Percentiles rank a stretch among this genome's conserved stretches.
Evolutionary conservation across 37 sponge, comb jelly and placozoan species (phyloP).

Genomic region (Spongilla lacustris): DNA sequence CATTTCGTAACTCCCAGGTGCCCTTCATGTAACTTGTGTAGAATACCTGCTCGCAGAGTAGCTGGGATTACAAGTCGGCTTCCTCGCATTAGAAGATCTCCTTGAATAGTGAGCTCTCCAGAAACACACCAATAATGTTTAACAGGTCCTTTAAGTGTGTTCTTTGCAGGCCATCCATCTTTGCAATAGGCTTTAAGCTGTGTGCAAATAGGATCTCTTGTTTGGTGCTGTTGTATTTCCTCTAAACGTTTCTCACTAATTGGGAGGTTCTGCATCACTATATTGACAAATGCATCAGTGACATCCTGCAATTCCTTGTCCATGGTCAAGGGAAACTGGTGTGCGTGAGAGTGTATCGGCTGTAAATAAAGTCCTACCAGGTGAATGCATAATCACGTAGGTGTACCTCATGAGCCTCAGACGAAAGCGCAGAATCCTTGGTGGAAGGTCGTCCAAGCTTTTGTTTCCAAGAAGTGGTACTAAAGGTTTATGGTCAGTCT

Average conservation of each 20-base stretch:
- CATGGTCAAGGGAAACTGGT: not conserved
- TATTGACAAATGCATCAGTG: not conserved
- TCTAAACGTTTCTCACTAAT: not conserved
- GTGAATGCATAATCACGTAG: conserved; percentile 35
- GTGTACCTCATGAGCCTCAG: too few species aligned
- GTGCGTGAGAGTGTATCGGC: conserved; percentile 61
- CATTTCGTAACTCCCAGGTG: conserved; percentile 53
- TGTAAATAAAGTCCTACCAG: conserved; percentile 38
- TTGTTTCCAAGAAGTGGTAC: too few species aligned
- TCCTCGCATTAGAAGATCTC: conserved; percentile 37
- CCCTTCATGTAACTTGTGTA: conserved; percentile 42
- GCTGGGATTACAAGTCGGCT: conserved; percentile 27
- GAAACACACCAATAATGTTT: conserved; percentile 3
- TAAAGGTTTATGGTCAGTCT: conserved; percentile 73
- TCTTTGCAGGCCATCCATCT: conserved; percentile 25
- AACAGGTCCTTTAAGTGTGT: not conserved
- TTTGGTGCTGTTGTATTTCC: conserved; percentile 10
- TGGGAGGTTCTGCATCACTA: conserved; percentile 9
- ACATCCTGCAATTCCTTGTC: too few species aligned
- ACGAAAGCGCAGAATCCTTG: too few species aligned
- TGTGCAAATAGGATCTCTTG: conserved; percentile 25
- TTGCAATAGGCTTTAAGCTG: conserved; percentile 20
- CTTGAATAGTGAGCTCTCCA: conserved; percentile 13
- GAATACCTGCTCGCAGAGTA: not conserved
- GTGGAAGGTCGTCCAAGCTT: too few species aligned